Conservation (phyloP, 2,888 invertebrate species). For the Ochropleura leucogaster region DNA sequence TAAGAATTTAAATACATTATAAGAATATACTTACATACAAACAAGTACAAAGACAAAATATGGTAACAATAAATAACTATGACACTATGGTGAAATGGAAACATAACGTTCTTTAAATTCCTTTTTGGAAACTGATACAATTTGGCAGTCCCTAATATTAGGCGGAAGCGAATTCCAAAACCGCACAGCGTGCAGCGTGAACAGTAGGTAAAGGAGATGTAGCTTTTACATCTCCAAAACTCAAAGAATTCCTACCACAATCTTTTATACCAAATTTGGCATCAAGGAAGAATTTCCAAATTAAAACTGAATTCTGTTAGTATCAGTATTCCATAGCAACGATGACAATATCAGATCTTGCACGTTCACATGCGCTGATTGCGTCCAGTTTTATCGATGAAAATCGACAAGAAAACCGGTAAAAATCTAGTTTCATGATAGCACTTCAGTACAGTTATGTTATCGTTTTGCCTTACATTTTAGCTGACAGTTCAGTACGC, state of each 20-base stretch:
- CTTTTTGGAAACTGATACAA: too few relatives aligned
- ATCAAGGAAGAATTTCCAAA: not conserved
- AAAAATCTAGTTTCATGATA: conserved; percentile 1
- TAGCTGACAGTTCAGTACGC: not conserved
- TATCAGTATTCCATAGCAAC: not conserved
- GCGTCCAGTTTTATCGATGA: not conserved
- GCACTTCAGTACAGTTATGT: not conserved
- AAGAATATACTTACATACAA: too few relatives aligned
- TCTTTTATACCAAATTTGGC: not conserved
- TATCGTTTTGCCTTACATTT: not conserved
- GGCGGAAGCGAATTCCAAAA: too few relatives aligned
- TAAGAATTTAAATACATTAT: too few relatives aligned
- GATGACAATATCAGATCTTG: not conserved
- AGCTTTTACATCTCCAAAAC: not conserved
- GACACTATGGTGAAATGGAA: too few relatives aligned
- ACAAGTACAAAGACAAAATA: too few relatives aligned
- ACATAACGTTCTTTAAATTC: too few relatives aligned
- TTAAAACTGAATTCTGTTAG: not conserved
- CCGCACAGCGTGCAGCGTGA: too few relatives aligned
- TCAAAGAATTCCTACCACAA: not conserved
- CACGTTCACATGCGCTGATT: not conserved
- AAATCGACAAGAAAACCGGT: not conserved
- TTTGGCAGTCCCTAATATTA: too few relatives aligned
- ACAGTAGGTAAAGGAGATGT: too few relatives aligned
- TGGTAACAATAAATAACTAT: too few relatives aligned